Conservation (phyloP, 2,888 invertebrate species). For the Meiosimyza platycephala region DNA sequence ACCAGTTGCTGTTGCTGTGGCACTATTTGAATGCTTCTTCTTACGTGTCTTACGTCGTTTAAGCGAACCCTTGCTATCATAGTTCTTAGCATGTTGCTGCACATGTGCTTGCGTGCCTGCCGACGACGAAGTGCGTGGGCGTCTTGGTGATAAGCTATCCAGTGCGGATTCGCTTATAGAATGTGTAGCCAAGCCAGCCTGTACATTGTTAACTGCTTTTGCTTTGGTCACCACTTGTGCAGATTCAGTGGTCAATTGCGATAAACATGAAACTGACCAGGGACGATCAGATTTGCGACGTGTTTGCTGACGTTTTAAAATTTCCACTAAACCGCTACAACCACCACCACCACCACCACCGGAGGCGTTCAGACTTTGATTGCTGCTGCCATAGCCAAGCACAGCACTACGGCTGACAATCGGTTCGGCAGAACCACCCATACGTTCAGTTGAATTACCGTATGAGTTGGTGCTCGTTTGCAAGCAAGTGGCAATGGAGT, state of each 20-base stretch:
- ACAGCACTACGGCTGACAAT: conserved; percentile 52
- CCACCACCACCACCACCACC: conserved; percentile 29
- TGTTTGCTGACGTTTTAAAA: conserved; percentile 69
- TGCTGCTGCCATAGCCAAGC: conserved; percentile 55
- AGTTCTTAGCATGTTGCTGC: conserved; percentile 54
- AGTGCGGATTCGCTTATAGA: conserved; percentile 92
- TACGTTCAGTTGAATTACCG: conserved; percentile 69
- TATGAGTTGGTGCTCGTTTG: conserved; percentile 68
- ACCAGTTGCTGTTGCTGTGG: conserved; percentile 23
- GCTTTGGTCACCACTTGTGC: conserved; percentile 63
- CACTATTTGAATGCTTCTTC: conserved; percentile 57
- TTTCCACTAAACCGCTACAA: conserved; percentile 64
- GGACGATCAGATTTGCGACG: conserved; percentile 73
- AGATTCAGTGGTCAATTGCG: conserved; percentile 73
- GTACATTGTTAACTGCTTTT: conserved; percentile 62
- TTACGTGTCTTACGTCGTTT: conserved; percentile 64
- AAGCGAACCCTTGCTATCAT: conserved; percentile 66
- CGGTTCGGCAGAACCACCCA: conserved; percentile 73
- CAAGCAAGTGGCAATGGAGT: conserved; percentile 78
- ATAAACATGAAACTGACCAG: conserved; percentile 90
- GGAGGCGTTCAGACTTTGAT: conserved; percentile 57
- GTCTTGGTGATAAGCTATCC: conserved; percentile 74
- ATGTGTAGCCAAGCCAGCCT: conserved; percentile 73
- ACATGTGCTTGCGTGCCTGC: conserved; percentile 50
- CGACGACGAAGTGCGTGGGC: conserved; percentile 55